Base-by-base conservation (phyloP, 2,888 invertebrate species). In the Cecidostiba fungosa region DNA sequence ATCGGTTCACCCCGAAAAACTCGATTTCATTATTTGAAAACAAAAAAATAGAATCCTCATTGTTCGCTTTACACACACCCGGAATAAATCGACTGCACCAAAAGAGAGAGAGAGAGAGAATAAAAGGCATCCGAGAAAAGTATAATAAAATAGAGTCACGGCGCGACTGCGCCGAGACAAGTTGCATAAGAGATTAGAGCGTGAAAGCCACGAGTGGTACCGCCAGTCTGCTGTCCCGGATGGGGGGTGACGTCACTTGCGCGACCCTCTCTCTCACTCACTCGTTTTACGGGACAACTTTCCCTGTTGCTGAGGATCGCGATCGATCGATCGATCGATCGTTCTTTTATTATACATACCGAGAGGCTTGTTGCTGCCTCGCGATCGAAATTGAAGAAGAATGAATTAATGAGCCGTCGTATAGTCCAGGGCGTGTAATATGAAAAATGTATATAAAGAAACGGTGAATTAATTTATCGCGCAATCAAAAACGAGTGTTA, bases 171-270 rank as follows among this genome's bases (percentile, higher is more conserved):
- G 82, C 77, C 81, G 88, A 88, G 90, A 90, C 89, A 89, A 86
- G 91, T 93, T 93, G 92, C 93, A 93, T 93, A 93, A 93, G 91
- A 91, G 90, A 93, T 92, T 92, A 92, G 92, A 93, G 91, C 91
- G 93, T 93, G 92, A 93, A 93, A 93, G 92, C 92, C 91, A 86
- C 84, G 82, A 88, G 86, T 87, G 77, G 43, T 12, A 43, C 12
- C 43, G 43, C 43, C 86, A 82, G 70, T 69, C 19, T 77, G 23
- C 70, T 89, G 91, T 91, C 91, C 91, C 90, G 91, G 91, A 91
- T 91, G 89, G 88, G 88, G 89, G 89, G 88, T 93, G 92, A 93
- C 93, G 93, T 93, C 93, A 93, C 89, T 88, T 89, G 89, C 89
- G 62, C 50, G 77, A 62, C 73, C 47, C 29, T 69, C 76, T 69